phyloP scores from a whole-genome alignment of 2,888 invertebrate genomes.

The Tridacna crocea region DNA sequence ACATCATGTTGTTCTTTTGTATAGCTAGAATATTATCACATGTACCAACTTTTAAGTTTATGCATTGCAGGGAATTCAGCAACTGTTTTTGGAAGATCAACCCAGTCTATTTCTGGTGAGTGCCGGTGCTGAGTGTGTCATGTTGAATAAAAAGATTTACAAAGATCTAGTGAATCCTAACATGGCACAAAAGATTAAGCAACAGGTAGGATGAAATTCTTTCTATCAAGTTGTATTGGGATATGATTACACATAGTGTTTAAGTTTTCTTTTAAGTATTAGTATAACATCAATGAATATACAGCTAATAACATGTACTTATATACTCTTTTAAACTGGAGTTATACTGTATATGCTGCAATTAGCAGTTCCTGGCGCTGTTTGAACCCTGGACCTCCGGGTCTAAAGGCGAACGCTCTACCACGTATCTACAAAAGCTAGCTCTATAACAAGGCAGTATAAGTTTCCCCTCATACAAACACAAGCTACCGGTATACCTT shows the following conservation, averaged over 20 bases:
- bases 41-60: no score
- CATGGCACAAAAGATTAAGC: conserved; percentile 64
- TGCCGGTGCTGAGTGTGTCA: conserved; percentile 79
- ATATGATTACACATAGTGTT: neutral
- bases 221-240: neutral
- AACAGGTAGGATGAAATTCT: conserved; percentile 53
- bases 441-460: no score
- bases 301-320: neutral
- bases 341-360: no score
- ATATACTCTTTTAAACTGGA: no score
- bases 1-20: neutral
- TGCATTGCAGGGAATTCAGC: conserved; percentile 71
- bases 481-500: no score
- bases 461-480: no score
- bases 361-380: no score
- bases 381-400: no score
- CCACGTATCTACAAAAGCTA: no score
- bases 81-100: conserved; percentile 72
- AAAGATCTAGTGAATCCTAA: conserved; percentile 68
- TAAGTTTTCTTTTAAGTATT: neutral
- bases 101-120: conserved; percentile 78
- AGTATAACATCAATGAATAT: conserved; percentile 3
- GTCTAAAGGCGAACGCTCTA: no score
- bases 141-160: conserved; percentile 75
- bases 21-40: no score